Evolutionary conservation across 1,140 invertebrate species (phyloP).

Genomic region (Heterodera carotae): DNA sequence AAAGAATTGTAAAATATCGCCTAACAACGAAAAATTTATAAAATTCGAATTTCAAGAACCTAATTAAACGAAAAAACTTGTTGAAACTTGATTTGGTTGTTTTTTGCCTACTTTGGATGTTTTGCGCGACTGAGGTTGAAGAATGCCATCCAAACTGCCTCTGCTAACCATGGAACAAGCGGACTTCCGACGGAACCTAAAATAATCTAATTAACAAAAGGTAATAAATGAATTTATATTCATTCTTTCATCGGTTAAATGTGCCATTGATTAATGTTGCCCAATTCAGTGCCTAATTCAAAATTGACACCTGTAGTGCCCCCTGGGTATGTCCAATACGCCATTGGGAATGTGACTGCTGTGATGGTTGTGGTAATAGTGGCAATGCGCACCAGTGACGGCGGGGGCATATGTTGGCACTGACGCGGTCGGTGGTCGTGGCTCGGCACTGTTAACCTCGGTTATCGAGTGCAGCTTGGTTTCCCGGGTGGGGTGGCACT

Average conservation of each 20-base stretch:
- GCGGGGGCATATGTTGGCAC: neutral
- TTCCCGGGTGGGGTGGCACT: slow-evolving; percentile 4
- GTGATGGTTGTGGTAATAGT: neutral
- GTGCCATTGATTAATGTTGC: neutral
- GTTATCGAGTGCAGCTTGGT: neutral
- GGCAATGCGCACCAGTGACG: neutral
- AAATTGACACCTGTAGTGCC: neutral
- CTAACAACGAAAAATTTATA: too few relatives aligned
- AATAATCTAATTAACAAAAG: neutral
- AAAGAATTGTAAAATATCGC: too few relatives aligned
- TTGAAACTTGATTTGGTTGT: too few relatives aligned
- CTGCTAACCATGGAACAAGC: slow-evolving; percentile 22
- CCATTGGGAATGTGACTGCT: neutral
- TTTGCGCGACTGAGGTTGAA: neutral
- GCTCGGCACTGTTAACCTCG: slow-evolving; percentile 2
- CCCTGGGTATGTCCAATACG: neutral
- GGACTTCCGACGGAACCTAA: slow-evolving; percentile 20
- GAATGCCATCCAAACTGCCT: neutral
- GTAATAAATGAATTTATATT: too few relatives aligned
- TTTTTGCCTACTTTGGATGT: neutral
- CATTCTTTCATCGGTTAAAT: neutral
- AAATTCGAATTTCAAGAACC: too few relatives aligned
- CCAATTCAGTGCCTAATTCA: neutral
- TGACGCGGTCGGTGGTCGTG: neutral
- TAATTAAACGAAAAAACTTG: too few relatives aligned